Evolutionary conservation across 2,888 invertebrate genomes (phyloP).

Genomic region (Eulithis testata): DNA sequence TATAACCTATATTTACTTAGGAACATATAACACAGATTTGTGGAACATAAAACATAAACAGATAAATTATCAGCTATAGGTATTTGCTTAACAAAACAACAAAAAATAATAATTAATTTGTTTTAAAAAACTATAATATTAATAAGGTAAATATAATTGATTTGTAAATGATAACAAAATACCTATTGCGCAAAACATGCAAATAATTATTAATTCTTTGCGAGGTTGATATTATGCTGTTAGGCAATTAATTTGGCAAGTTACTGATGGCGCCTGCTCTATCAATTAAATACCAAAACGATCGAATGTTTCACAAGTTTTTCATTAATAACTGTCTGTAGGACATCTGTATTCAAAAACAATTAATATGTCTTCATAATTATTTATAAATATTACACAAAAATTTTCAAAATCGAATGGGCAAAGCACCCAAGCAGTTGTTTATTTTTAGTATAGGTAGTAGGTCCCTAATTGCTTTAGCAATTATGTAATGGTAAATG

Average conservation of each 20-base stretch:
- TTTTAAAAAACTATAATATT: too few relatives aligned
- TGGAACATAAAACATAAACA: too few relatives aligned
- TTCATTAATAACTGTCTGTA: conserved; percentile 2
- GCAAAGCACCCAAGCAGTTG: too few relatives aligned
- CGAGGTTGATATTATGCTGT: conserved; percentile 13
- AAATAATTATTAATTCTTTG: neutral
- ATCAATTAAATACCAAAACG: conserved; percentile 10
- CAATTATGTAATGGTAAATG: too few relatives aligned
- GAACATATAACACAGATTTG: too few relatives aligned
- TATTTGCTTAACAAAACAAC: too few relatives aligned
- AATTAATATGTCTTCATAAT: neutral
- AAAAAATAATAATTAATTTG: too few relatives aligned
- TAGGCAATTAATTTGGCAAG: conserved; percentile 22
- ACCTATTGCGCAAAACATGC: conserved; percentile 7
- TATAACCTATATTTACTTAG: too few relatives aligned
- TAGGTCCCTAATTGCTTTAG: too few relatives aligned
- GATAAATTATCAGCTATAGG: too few relatives aligned
- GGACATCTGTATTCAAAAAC: conserved; percentile 1
- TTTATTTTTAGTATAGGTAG: neutral
- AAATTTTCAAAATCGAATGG: neutral
- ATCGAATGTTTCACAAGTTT: conserved; percentile 3
- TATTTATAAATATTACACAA: conserved; percentile 4
- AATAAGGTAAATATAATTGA: neutral
- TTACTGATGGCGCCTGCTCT: conserved; percentile 16
- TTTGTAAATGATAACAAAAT: neutral